Evolutionary conservation across 2,797 vertebrate species (phyloP).

Genomic region (Erethizon dorsatum): DNA sequence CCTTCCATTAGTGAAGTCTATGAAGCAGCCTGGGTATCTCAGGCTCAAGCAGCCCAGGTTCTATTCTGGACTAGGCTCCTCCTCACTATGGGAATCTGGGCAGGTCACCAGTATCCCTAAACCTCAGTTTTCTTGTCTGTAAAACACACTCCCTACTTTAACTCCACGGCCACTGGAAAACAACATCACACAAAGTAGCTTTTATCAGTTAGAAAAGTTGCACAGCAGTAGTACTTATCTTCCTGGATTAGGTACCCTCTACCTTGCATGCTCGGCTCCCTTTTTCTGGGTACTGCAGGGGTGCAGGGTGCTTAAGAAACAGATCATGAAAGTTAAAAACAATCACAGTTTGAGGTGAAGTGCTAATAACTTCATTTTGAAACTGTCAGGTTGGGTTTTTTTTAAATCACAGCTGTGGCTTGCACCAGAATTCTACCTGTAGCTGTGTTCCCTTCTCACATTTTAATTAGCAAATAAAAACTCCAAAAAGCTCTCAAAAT

Average conservation of each 20-base stretch:
- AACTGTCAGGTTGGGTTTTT: constrained; percentile 68
- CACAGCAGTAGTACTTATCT: not conserved
- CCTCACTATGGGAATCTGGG: not conserved
- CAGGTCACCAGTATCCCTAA: not conserved
- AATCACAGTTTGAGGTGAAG: constrained; percentile 80
- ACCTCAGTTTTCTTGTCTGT: not conserved
- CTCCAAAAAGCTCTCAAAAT: constrained; percentile 79
- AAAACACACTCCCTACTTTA: not conserved
- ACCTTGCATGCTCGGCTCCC: not conserved
- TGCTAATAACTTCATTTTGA: constrained; percentile 84
- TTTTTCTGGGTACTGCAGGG: not conserved
- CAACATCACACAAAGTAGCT: not conserved
- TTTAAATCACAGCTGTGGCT: constrained; percentile 84
- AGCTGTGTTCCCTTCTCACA: constrained; percentile 81
- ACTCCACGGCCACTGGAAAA: constrained; percentile 16
- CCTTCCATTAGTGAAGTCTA: not conserved
- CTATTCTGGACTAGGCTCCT: not conserved
- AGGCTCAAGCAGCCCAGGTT: not conserved
- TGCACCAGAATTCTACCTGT: constrained; percentile 81
- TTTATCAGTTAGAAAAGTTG: not conserved
- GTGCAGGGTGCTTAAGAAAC: constrained; percentile 10
- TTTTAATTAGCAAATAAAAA: constrained; percentile 86
- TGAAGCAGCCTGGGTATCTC: not conserved
- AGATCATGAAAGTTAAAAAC: constrained; percentile 71
- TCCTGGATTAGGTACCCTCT: not conserved